Base-by-base conservation (phyloP, 1,140 invertebrate genomes). In the Drosophila sechellia region DNA sequence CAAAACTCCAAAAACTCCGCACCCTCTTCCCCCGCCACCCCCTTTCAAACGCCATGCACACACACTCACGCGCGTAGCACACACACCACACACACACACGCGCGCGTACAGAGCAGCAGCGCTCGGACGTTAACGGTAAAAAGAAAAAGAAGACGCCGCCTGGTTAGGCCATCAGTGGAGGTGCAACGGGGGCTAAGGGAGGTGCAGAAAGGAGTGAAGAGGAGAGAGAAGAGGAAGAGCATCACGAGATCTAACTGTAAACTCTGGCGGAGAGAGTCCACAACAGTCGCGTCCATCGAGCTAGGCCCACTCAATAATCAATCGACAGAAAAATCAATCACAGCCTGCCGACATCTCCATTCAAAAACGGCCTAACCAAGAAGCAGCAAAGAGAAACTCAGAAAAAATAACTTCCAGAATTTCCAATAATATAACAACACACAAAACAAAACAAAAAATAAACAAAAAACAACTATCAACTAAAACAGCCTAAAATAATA, bases 91-190 rank as follows among this genome's bases (percentile, higher is more conserved):
- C 39, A 68, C 22, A 60, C 45, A 48, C 13, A 48, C 45, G 64
- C 42, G 48, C 25, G 37, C 56, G 42, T 43, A 22, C 43, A 37
- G 27, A 42, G 27, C 48, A 42, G 27, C 48, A 65, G 40, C 25
- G 59, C 59, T 55, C 34, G 65, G 68, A 71, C 68, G 58, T 31
- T 48, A 74, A 54, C 71, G 27, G 69, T 56, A 40, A 48, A 63
- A 70, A 59, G 57, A 60, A 31, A 46, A 31, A 57, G 60, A 52
- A 75, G 70, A 48, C 79, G 60, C 75, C 85, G 74, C 60, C 64
- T 81, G 83, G 83, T 86, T 86, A 89, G 83, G 83, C 83, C 83
- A 80, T 83, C 79, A 83, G 83, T 86, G 81, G 81, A 86, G 83
- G 79, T 87, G 83, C 83, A 85, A 66, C 81, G 81, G 81, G 56